These are phyloP conservation scores for Crossocerus cetratus DNA, from an alignment of 2,888 invertebrate species.

Conservation along the genomic window DNA sequence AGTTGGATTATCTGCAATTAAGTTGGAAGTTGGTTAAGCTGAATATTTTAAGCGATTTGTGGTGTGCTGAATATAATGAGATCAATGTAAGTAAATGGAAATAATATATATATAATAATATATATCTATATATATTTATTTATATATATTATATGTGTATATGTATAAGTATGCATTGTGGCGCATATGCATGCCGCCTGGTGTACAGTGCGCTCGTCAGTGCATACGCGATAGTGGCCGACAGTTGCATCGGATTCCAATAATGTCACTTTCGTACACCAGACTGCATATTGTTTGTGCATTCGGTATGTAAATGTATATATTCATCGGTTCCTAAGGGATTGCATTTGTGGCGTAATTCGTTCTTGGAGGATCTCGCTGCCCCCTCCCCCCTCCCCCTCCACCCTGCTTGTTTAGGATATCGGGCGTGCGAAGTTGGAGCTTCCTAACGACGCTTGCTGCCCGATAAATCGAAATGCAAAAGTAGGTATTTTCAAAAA, in stretches of 20 bases:
- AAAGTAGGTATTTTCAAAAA: not conserved
- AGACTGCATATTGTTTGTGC: conserved; percentile 28
- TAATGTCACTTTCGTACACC: conserved; percentile 11
- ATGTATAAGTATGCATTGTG: conserved; percentile 48
- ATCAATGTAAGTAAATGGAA: conserved; percentile 57
- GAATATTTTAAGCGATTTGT: conserved; percentile 68
- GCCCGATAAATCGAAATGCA: not conserved
- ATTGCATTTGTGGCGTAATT: conserved; percentile 64
- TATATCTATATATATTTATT: conserved; percentile 45
- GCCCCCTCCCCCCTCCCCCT: conserved; percentile 18
- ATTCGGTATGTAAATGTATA: conserved; percentile 46
- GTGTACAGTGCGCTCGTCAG: conserved; percentile 31
- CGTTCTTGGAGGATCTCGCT: conserved; percentile 70
- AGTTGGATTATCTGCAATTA: conserved; percentile 55
- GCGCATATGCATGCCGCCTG: conserved; percentile 42
- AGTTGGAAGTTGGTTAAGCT: conserved; percentile 60
- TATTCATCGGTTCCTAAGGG: conserved; percentile 67
- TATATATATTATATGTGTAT: conserved; percentile 39
- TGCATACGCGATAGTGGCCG: conserved; percentile 8
- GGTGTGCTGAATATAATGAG: conserved; percentile 69
- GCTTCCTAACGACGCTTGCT: not conserved
- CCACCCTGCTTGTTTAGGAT: not conserved
- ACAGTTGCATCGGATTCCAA: conserved; percentile 38
- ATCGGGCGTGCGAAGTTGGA: not conserved
- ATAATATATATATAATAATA: conserved; percentile 42